Conservation (phyloP, 2,113 vertebrate species). For the Seriola dumerili region DNA sequence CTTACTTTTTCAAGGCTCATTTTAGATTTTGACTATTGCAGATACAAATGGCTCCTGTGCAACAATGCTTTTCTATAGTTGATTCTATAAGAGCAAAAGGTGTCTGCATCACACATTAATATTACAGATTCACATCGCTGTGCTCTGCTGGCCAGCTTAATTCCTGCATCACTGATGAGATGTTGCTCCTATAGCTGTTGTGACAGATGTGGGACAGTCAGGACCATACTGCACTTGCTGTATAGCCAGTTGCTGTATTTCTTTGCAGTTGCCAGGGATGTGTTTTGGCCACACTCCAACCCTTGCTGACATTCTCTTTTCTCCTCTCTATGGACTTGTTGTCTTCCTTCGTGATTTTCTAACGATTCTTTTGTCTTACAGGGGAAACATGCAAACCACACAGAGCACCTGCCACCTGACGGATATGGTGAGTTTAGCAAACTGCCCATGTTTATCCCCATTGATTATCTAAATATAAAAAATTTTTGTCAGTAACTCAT, state of each 20-base stretch:
- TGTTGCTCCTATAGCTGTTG: slow-evolving; percentile 1
- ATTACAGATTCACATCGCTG: not conserved
- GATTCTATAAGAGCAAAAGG: not conserved
- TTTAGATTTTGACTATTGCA: not conserved
- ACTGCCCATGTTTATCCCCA: not conserved
- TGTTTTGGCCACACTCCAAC: not conserved
- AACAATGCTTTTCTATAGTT: not conserved
- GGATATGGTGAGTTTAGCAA: slow-evolving; percentile 90
- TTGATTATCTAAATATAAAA: not conserved
- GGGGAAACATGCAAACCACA: slow-evolving; percentile 94
- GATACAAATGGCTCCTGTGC: not conserved
- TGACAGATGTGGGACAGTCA: slow-evolving; percentile 24
- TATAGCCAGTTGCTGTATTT: not conserved
- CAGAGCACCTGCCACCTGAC: slow-evolving; percentile 94
- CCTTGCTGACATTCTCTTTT: not conserved
- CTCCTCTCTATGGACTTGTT: not conserved
- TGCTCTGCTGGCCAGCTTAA: not conserved
- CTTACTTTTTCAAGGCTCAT: not conserved
- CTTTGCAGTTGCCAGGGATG: not conserved
- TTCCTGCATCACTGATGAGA: not conserved
- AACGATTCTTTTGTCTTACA: slow-evolving; percentile 70
- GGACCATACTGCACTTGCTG: not conserved
- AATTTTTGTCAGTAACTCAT: too few relatives aligned
- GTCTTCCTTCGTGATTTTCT: slow-evolving; percentile 6
- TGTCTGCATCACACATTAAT: not conserved